Conservation (phyloP, 2,113 vertebrate species). For the Perognathus longimembris region DNA sequence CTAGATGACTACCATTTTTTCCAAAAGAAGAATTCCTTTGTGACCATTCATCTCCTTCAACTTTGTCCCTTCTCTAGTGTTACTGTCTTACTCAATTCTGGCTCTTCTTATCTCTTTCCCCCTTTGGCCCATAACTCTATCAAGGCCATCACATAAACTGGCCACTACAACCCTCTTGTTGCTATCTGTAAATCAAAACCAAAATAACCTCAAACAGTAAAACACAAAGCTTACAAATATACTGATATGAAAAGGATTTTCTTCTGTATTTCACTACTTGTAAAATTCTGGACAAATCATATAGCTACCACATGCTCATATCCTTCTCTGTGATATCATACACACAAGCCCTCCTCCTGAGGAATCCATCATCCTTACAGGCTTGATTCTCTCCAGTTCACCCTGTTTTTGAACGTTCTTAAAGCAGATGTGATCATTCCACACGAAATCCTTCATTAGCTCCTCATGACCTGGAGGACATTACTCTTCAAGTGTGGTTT, state of each 20-base stretch:
- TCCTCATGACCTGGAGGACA: background rate
- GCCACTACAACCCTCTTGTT: background rate
- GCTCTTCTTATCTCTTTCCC: background rate
- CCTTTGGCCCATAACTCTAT: background rate
- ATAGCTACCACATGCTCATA: background rate
- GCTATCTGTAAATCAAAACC: constrained; percentile 46
- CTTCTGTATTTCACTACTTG: constrained; percentile 9
- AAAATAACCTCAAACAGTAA: constrained; percentile 28
- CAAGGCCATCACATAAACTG: background rate
- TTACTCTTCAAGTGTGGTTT: constrained; percentile 15
- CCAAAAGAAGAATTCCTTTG: background rate
- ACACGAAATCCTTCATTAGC: background rate
- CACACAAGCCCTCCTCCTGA: background rate
- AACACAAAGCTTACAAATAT: constrained; percentile 24
- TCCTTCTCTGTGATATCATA: background rate
- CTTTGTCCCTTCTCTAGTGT: background rate
- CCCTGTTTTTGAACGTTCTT: background rate
- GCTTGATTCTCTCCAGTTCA: background rate
- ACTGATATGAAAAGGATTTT: background rate
- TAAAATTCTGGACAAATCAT: constrained; percentile 40
- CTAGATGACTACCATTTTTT: too few relatives aligned
- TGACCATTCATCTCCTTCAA: constrained; percentile 10
- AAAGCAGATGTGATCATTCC: background rate
- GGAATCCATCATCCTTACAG: background rate
- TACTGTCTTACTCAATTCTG: constrained; percentile 38